Evolutionary conservation across 2,888 invertebrate species (phyloP), one percentile per base, ranked within the genome.

Genomic region (Eueremaeus valkanovi): DNA sequence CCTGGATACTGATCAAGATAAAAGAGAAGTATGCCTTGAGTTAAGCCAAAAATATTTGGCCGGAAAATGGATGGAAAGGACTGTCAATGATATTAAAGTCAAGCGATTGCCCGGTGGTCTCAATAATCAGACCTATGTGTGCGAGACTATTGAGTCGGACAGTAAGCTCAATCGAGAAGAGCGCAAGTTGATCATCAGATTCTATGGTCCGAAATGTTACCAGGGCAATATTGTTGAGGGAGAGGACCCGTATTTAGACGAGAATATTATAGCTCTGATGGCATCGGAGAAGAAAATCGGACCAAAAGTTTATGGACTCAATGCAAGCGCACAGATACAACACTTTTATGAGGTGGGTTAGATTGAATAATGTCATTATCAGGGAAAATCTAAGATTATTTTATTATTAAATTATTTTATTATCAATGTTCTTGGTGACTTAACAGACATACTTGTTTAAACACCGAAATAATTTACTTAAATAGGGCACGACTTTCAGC

Each of bases 281-380:
- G 18, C 18, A 18, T 27, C 27, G 3, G 55, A 55, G 9, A 27
- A 24, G 27, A 27, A 27, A 13, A 27, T 55, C 27, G 55, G 55
- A 3, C 55, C 55, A 27, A 24, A 55, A 13, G 55, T 55, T 5
- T 55, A 55, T 27, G 55, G 55, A 24, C 5, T 55, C 2, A 0
- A 9, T 9, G 27, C 24, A 55, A 27, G 8, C 13, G 55, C 8
- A 55, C 24, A 27, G 21, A 27, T 55, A 27, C 21, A 9, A 27
- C 24, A 55, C 13, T 55, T 27, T 55, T 55, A 55, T 55, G 9
- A 55, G 55, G 55, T 55, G n/a, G n/a, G n/a, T n/a, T n/a, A n/a
- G n/a, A n/a, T n/a, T n/a, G n/a, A n/a, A n/a, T n/a, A n/a, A n/a
- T n/a, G n/a, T n/a, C n/a, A n/a, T n/a, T n/a, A n/a, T n/a, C n/a